These are phyloP conservation scores for Chrysopa pallens DNA, from an alignment of 1,140 invertebrate species.

Conservation along the genomic window DNA sequence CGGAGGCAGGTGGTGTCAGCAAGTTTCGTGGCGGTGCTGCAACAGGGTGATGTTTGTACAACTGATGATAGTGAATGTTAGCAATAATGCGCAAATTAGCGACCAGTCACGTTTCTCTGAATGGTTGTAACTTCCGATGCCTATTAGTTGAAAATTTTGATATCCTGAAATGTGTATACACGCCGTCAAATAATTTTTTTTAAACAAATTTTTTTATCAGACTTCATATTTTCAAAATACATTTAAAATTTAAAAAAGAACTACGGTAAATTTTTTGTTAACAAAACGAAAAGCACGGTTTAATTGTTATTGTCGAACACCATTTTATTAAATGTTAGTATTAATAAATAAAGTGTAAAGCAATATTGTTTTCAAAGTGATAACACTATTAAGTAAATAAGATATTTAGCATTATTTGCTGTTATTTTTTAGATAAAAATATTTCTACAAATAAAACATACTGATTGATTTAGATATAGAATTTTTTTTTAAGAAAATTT, in stretches of 20 bases:
- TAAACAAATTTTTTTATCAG: too few species aligned
- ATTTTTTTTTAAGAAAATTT: background rate
- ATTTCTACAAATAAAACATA: background rate
- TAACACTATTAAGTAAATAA: too few species aligned
- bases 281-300: too few species aligned
- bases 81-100: conserved; percentile 27
- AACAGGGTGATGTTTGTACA: conserved; percentile 7
- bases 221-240: too few species aligned
- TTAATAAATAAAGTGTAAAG: too few species aligned
- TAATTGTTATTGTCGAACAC: too few species aligned
- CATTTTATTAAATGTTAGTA: too few species aligned
- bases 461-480: background rate
- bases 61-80: conserved; percentile 21
- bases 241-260: too few species aligned
- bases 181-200: too few species aligned
- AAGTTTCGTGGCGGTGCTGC: background rate
- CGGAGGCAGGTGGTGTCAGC: background rate
- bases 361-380: too few species aligned
- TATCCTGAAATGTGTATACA: conserved; percentile 41
- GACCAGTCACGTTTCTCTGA: conserved; percentile 82
- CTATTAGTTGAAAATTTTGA: conserved; percentile 90
- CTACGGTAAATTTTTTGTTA: too few species aligned
- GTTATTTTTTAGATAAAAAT: background rate
- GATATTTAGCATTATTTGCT: too few species aligned
- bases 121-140: conserved; percentile 84